phyloP scores from a whole-genome alignment of 2,113 vertebrate species.

The Sebastes fasciatus region DNA sequence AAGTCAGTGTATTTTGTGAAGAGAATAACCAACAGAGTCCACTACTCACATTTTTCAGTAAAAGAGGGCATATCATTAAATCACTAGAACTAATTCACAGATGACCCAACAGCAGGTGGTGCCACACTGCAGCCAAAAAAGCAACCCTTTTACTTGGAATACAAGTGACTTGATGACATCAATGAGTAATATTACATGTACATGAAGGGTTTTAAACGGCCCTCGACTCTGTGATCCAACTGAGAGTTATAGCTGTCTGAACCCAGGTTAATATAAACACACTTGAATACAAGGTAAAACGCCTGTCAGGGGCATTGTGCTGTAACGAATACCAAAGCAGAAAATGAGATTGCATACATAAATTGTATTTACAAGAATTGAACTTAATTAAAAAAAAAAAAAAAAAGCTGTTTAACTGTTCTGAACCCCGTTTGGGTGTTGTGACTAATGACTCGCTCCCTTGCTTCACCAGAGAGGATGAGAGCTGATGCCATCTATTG shows the following conservation, averaged over 20 bases:
- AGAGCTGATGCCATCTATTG: no score
- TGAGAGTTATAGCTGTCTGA: background rate
- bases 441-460: background rate
- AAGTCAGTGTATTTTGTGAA: background rate
- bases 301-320: background rate
- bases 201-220: background rate
- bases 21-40: background rate
- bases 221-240: background rate
- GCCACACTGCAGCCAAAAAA: background rate
- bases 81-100: background rate
- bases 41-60: background rate
- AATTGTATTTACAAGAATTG: background rate
- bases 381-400: background rate
- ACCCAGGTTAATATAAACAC: background rate
- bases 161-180: background rate
- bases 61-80: background rate
- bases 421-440: background rate
- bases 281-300: background rate
- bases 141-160: background rate
- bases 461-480: background rate
- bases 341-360: conserved; percentile 13
- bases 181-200: background rate
- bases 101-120: background rate
- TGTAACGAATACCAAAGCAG: conserved; percentile 1
- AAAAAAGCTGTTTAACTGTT: background rate